Percentiles rank a stretch among this genome's conserved stretches.
phyloP scores from a whole-genome alignment of 2,888 invertebrate species.

The Ophion ventricosus region DNA sequence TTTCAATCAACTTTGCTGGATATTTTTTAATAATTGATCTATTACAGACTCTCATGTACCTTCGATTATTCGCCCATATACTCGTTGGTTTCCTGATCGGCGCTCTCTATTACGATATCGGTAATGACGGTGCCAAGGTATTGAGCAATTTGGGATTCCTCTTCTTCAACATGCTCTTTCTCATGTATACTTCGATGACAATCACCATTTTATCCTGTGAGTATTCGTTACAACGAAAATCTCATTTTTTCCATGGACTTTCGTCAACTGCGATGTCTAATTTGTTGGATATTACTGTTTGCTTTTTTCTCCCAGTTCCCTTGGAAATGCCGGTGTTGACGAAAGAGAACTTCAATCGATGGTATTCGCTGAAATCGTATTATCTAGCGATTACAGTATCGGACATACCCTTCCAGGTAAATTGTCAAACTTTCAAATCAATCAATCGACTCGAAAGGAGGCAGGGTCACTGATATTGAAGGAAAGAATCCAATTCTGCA shows the following conservation, averaged over 20 bases:
- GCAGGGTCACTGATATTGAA: background rate
- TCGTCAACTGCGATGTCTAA: background rate
- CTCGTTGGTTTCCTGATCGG: conserved; percentile 97
- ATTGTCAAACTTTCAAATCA: conserved; percentile 19
- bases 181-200: conserved; percentile 99
- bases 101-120: conserved; percentile 97
- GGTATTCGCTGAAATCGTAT: conserved; percentile 97
- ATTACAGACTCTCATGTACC: conserved; percentile 95
- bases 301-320: conserved; percentile 87
- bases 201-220: conserved; percentile 98
- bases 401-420: conserved; percentile 98
- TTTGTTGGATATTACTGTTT: background rate
- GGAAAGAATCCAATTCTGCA: background rate
- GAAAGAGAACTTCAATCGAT: conserved; percentile 97
- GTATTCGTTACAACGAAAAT: conserved; percentile 80
- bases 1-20: background rate
- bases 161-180: conserved; percentile 99
- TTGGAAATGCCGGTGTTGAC: conserved; percentile 97
- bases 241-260: background rate
- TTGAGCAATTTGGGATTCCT: conserved; percentile 98
- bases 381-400: conserved; percentile 98
- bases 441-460: background rate
- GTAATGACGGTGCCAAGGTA: conserved; percentile 97
- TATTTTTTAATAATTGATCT: conserved; percentile 69
- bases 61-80: conserved; percentile 96